Evolutionary conservation across 2,797 vertebrate species (phyloP).

Genomic region (Rhyacichthys aspro): DNA sequence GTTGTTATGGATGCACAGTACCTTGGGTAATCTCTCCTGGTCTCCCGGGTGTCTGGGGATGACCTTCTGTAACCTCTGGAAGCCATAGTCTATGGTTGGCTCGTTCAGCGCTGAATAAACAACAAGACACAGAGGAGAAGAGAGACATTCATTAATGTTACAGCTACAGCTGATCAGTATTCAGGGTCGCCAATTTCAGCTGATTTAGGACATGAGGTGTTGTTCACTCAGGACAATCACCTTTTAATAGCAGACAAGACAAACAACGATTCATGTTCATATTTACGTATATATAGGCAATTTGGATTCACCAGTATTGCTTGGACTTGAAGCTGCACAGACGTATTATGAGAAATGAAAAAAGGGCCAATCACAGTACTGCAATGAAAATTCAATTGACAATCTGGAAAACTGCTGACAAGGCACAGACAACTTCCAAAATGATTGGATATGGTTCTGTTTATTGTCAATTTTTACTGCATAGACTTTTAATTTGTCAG

Average conservation of each 20-base stretch:
- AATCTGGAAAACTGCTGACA: slow-evolving; percentile 6
- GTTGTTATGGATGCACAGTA: slow-evolving; percentile 58
- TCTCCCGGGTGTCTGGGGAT: slow-evolving; percentile 97
- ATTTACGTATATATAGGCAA: slow-evolving; percentile 2
- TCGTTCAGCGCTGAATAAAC: slow-evolving; percentile 90
- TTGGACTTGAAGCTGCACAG: background rate
- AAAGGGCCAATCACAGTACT: background rate
- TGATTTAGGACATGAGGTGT: slow-evolving; percentile 11
- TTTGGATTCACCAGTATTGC: slow-evolving; percentile 7
- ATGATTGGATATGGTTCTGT: slow-evolving; percentile 3
- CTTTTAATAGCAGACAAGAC: slow-evolving; percentile 15
- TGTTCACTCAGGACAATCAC: slow-evolving; percentile 13
- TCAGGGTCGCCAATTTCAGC: slow-evolving; percentile 13
- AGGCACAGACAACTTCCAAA: background rate
- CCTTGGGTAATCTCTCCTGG: slow-evolving; percentile 98
- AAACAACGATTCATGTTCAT: slow-evolving; percentile 5
- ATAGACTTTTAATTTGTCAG: background rate
- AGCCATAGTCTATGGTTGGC: slow-evolving; percentile 98
- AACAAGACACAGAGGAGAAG: slow-evolving; percentile 23
- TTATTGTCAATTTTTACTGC: slow-evolving; percentile 5
- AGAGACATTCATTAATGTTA: slow-evolving; percentile 15
- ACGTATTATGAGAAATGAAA: slow-evolving; percentile 6
- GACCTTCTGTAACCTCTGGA: slow-evolving; percentile 99
- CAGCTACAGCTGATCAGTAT: slow-evolving; percentile 11
- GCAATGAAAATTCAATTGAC: slow-evolving; percentile 4